Conservation (phyloP, 1,140 invertebrate genomes). For the Lepeophtheirus salmonis region DNA sequence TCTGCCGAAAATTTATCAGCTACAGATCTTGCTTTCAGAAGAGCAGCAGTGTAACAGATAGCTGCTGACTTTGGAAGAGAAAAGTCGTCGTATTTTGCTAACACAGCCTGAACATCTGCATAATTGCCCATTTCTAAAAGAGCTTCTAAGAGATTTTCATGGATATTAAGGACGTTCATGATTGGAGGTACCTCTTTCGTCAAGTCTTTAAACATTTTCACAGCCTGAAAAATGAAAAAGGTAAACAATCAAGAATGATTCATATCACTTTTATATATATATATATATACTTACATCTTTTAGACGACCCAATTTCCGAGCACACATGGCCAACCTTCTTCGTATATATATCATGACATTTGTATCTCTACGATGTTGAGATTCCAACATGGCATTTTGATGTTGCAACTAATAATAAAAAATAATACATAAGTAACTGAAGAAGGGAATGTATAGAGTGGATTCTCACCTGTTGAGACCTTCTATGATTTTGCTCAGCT, state of each 20-base stretch:
- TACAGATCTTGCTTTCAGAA: constrained; percentile 75
- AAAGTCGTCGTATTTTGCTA: constrained; percentile 92
- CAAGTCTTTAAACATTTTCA: constrained; percentile 90
- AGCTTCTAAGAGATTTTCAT: constrained; percentile 92
- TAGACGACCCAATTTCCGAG: constrained; percentile 70
- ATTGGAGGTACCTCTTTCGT: constrained; percentile 93
- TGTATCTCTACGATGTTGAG: constrained; percentile 49
- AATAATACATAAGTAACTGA: constrained; percentile 10
- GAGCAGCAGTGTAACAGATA: constrained; percentile 88
- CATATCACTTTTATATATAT: neutral
- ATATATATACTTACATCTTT: constrained; percentile 44
- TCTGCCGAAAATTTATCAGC: constrained; percentile 71
- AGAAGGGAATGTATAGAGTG: neutral
- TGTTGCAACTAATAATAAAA: constrained; percentile 1
- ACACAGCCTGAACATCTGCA: constrained; percentile 83
- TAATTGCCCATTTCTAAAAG: constrained; percentile 88
- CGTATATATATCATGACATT: constrained; percentile 92
- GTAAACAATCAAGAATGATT: too few relatives aligned
- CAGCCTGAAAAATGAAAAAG: constrained; percentile 29
- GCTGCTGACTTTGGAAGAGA: constrained; percentile 84
- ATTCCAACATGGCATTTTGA: constrained; percentile 18
- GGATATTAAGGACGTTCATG: constrained; percentile 84
- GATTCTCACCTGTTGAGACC: constrained; percentile 10
- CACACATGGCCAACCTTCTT: constrained; percentile 85
- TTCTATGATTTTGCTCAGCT: constrained; percentile 14